Conservation (phyloP, 1,140 invertebrate species). For the Brachionus plicatilis region DNA sequence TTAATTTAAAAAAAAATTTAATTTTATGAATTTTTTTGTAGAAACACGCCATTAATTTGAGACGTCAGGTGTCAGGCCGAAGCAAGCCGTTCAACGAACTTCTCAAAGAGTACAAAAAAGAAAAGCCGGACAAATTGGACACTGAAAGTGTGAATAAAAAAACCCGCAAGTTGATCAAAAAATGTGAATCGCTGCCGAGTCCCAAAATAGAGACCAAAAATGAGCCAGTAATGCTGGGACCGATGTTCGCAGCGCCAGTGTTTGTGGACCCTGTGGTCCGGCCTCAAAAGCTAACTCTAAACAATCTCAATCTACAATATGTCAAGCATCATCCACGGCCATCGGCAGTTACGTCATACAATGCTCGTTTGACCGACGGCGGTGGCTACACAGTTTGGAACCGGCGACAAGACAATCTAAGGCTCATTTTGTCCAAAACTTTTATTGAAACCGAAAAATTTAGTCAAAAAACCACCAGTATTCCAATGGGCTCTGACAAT, state of each 20-base stretch:
- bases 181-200: neutral
- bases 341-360: conserved; percentile 18
- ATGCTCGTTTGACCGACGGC: conserved; percentile 12
- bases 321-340: conserved; percentile 34
- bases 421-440: conserved; percentile 1
- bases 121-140: conserved; percentile 56
- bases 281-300: neutral
- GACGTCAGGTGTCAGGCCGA: conserved; percentile 67
- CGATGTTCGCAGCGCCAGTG: neutral
- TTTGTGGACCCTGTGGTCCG: neutral
- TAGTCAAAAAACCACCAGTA: neutral
- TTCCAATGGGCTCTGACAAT: neutral
- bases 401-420: neutral
- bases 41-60: conserved; percentile 69
- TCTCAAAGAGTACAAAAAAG: conserved; percentile 68
- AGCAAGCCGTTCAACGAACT: conserved; percentile 73
- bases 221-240: neutral
- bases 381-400: conserved; percentile 36
- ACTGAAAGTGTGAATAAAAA: neutral
- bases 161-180: neutral
- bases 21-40: conserved; percentile 27
- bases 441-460: conserved; percentile 9
- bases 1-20: neutral
- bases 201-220: neutral
- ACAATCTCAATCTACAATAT: conserved; percentile 10